Evolutionary conservation across 2,113 vertebrate genomes (phyloP), one percentile per base, ranked within the genome.

Genomic region (Bombycilla garrulus): DNA sequence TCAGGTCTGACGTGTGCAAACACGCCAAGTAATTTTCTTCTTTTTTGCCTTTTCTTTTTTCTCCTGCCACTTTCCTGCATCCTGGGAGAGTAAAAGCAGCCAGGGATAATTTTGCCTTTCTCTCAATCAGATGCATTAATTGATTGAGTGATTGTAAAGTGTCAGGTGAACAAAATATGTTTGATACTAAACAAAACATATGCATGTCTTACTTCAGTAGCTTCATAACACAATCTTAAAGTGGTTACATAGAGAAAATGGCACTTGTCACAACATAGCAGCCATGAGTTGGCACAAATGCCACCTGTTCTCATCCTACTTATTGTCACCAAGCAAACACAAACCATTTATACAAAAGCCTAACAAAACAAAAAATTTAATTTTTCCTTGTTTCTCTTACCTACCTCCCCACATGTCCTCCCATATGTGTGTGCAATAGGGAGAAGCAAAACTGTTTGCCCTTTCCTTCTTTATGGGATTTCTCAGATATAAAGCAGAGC

Each of bases 1-100:
- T 97, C 86, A 94, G 72, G 80, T 92, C 89, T 96, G 96, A 93
- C 90, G 89, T 90, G 96, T 94, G 83, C 74, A 97, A 97, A 95
- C 84, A 82, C 83, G 67, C 90, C 89, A 77, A 90, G 88, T 94
- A 42, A 97, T 97, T 97, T 80, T 79, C 16, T 54, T 66, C 15
- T 13, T 42, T 33, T 22, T 95, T 95, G 36, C 38, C 38, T 38
- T 38, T 54, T 16, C 23, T 64, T 40, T 18, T 26, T 62, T 25
- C 29, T 11, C 23, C 29, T 7, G 2, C 5, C 2, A 1, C 12
- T 93, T 97, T 81, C 90, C 84, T 35, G 28, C 65, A 70, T 81
- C 93, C 92, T 83, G 83, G 78, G 91, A 94, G 94, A 92, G n/a
- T 88, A 91, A 96, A 97, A 96, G 92, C 93, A 93, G 72, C 73